Conservation (phyloP, 2,797 vertebrate genomes). For the Taeniopygia guttata region DNA sequence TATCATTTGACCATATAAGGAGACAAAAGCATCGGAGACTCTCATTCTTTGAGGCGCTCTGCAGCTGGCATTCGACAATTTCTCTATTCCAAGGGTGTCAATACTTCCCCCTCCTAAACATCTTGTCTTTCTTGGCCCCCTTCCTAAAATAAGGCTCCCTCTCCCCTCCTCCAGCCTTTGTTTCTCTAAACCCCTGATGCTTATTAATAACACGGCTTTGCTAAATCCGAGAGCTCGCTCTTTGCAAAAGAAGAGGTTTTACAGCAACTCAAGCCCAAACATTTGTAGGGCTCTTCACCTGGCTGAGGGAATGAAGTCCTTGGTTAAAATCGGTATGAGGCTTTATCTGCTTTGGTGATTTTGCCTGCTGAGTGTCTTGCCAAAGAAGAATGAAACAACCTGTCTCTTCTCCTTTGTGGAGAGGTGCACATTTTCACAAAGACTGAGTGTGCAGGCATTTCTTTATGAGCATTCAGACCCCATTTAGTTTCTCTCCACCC, state of each 20-base stretch:
- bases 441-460: neutral
- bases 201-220: neutral
- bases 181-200: conserved; percentile 13
- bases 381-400: neutral
- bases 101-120: conserved; percentile 48
- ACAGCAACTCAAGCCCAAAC: neutral
- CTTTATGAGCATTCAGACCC: neutral
- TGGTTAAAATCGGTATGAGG: neutral
- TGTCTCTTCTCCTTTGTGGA: neutral
- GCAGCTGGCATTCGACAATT: conserved; percentile 68
- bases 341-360: neutral
- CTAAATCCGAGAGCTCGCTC: fast-evolving
- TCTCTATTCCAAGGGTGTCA: conserved; percentile 54
- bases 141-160: conserved; percentile 32
- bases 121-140: conserved; percentile 51
- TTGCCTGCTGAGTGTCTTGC: neutral
- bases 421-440: neutral
- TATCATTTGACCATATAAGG: conserved; percentile 86
- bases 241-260: neutral
- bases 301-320: neutral
- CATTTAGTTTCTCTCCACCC: neutral
- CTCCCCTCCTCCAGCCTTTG: conserved; percentile 18
- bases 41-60: conserved; percentile 67
- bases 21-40: conserved; percentile 73
- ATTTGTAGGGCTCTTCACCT: neutral